phyloP scores from a whole-genome alignment of 2,888 invertebrate species.

The Tiliacea aurago region DNA sequence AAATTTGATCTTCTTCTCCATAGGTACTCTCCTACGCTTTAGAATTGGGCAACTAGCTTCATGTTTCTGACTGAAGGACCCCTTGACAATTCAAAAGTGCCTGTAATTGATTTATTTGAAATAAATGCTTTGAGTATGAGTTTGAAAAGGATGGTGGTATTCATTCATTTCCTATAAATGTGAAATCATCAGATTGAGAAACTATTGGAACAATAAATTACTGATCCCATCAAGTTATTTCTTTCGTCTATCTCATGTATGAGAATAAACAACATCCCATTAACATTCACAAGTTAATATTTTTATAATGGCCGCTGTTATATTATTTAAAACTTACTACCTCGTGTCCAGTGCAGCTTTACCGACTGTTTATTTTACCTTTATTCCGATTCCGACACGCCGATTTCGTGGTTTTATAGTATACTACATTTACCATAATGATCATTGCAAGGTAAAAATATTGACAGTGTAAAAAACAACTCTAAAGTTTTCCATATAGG shows the following conservation, averaged over 20 bases:
- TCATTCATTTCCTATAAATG: background rate
- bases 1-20: background rate
- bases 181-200: background rate
- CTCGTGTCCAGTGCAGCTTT: slow-evolving; percentile 79
- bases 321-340: slow-evolving; percentile 72
- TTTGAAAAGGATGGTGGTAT: background rate
- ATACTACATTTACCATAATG: slow-evolving; percentile 89
- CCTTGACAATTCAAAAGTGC: too few relatives aligned
- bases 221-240: background rate
- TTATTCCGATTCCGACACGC: slow-evolving; percentile 89
- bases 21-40: too few relatives aligned
- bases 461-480: slow-evolving; percentile 71
- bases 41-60: too few relatives aligned
- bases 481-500: slow-evolving; percentile 71
- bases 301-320: slow-evolving; percentile 82
- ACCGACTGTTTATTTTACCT: slow-evolving; percentile 89
- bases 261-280: slow-evolving; percentile 21
- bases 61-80: too few relatives aligned
- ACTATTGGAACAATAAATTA: background rate
- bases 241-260: background rate
- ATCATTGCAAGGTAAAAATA: slow-evolving; percentile 85
- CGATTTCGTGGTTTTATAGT: slow-evolving; percentile 90
- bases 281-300: slow-evolving; percentile 66
- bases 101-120: too few relatives aligned
- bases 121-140: too few relatives aligned